Evolutionary conservation across 2,113 vertebrate species (phyloP).

Genomic region (Tringa solitaria): DNA sequence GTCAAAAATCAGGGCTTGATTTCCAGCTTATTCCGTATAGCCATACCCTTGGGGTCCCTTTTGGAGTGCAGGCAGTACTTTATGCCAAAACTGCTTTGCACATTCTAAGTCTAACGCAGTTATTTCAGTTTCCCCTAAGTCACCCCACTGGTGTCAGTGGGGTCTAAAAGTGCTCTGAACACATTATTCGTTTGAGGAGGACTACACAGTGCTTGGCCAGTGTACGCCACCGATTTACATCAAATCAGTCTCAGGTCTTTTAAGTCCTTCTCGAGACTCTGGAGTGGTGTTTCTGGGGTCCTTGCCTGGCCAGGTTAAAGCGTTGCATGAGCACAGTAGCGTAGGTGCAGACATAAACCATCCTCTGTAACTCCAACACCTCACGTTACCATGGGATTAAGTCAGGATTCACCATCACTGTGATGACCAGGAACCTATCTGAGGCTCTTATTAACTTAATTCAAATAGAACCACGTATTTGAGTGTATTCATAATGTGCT

Average conservation of each 20-base stretch:
- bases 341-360: background rate
- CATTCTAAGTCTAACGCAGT: background rate
- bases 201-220: background rate
- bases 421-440: background rate
- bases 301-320: background rate
- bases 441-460: background rate
- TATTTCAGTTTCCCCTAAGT: background rate
- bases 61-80: background rate
- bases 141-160: background rate
- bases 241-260: background rate
- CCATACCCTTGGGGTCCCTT: background rate
- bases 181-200: background rate
- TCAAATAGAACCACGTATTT: background rate
- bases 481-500: background rate
- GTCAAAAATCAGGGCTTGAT: background rate
- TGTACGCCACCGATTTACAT: background rate
- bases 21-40: background rate
- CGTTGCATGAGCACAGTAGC: background rate
- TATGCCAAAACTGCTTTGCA: background rate
- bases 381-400: rapidly evolving
- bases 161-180: background rate
- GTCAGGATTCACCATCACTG: background rate
- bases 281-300: background rate
- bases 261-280: background rate
- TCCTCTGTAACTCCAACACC: background rate